These are phyloP conservation scores for Micropoecilia bifurca DNA, from an alignment of 2,797 vertebrate species.

Conservation along the genomic window DNA sequence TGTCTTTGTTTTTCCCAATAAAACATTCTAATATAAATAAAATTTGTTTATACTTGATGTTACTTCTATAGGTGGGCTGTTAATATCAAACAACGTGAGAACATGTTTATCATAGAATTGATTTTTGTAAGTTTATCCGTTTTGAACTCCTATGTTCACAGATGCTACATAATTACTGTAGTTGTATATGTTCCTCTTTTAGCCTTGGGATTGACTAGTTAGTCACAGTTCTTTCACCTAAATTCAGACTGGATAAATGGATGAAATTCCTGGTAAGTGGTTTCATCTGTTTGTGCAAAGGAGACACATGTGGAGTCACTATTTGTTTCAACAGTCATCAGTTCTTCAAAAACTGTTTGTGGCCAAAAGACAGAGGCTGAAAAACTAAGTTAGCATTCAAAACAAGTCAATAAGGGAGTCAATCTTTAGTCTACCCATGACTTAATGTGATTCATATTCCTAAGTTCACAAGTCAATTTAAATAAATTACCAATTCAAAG, in stretches of 20 bases:
- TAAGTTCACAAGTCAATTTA: not conserved
- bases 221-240: not conserved
- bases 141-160: not conserved
- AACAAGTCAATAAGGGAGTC: constrained; percentile 7
- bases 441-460: not conserved
- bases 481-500: not conserved
- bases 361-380: not conserved
- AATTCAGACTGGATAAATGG: not conserved
- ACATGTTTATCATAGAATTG: not conserved
- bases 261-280: not conserved
- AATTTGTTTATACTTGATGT: not conserved
- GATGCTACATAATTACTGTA: not conserved
- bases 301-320: not conserved
- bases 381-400: constrained; percentile 10
- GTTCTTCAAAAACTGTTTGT: not conserved
- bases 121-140: not conserved
- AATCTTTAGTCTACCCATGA: not conserved
- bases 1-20: not conserved
- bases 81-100: not conserved
- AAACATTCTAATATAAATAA: not conserved
- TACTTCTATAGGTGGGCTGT: not conserved
- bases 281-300: not conserved
- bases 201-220: not conserved
- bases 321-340: constrained; percentile 1
- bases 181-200: not conserved